These are phyloP conservation scores for Scophthalmus maximus DNA, from an alignment of 2,113 vertebrate species.

Conservation along the genomic window DNA sequence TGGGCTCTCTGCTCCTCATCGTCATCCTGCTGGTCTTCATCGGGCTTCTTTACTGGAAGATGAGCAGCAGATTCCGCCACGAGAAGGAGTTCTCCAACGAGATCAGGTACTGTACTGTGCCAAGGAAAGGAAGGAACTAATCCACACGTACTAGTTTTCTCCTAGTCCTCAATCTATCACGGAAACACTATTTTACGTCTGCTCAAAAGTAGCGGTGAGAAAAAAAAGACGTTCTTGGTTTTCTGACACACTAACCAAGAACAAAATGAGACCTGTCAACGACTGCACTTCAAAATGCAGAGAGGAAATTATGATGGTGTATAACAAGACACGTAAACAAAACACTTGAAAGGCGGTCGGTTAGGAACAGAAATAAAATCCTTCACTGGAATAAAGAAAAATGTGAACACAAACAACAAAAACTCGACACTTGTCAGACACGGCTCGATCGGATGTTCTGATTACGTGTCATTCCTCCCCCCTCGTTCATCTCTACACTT, in stretches of 20 bases:
- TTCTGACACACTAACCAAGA: no score
- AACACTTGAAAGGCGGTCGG: no score
- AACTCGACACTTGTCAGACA: background rate
- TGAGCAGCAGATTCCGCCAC: slow-evolving; percentile 57
- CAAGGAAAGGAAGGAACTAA: background rate
- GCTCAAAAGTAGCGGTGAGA: no score
- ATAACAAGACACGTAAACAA: no score
- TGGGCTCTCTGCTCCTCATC: slow-evolving; percentile 81
- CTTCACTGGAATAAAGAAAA: background rate
- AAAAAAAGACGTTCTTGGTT: no score
- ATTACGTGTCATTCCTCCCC: no score
- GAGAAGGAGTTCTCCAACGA: slow-evolving; percentile 85
- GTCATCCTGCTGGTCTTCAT: slow-evolving; percentile 80
- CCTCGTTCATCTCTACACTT: background rate
- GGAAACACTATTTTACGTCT: no score
- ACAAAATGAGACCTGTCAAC: background rate
- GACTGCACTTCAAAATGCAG: background rate
- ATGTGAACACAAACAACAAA: background rate
- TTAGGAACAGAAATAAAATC: no score
- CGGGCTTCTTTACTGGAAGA: slow-evolving; percentile 80
- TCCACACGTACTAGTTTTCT: no score
- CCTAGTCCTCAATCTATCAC: no score
- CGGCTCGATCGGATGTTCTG: background rate
- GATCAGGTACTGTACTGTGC: slow-evolving; percentile 77
- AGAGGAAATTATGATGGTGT: no score